Evolutionary conservation across 2,797 vertebrate genomes (phyloP), one percentile per base, ranked within the genome.

Genomic region (Aythya fuligula): DNA sequence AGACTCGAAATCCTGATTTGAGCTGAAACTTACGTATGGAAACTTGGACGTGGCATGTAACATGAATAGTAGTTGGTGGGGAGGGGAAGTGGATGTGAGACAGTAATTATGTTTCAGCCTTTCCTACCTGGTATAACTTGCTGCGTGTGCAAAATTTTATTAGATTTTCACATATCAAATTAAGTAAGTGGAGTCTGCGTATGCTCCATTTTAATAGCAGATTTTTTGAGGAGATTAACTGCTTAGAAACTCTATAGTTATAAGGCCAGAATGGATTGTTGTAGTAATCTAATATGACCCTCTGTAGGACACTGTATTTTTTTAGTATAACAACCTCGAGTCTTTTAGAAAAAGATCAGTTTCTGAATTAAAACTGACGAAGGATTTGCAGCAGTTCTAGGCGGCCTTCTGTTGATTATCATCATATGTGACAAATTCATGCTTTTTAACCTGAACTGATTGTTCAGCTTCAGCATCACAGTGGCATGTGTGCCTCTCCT

Each of bases 191-290:
- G 43, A 66, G 73, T 88, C 94, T 86, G 51, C 39, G 34, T 83
- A 28, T 71, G 51, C 51, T 90, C 39, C 24, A 41, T 77, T 94
- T 94, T 54, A 86, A 73, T 22, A 58, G 49, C 27, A 85, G 65
- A 45, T 86, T 71, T 94, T 96, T 89, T 88, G 38, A 86, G 51
- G 78, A 66, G 89, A 95, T 94, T 88, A 94, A 70, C 51, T 94
- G 58, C 85, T 93, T 75, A 88, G 47, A 84, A 93, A 78, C 79
- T 51, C 77, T 13, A 6, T 41, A 71, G 64, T 91, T 92, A 53
- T 24, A 86, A 84, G 87, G 38, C 38, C 62, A 78, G 82, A 90
- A 77, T 81, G 73, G 58, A 75, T 89, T 85, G 54, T 70, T 75
- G 25, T 72, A 91, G 83, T 89, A 20, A 71, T 75, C 58, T 94